These are phyloP conservation scores for Bimastos eiseni DNA, from an alignment of 2,888 invertebrate genomes.

Conservation along the genomic window DNA sequence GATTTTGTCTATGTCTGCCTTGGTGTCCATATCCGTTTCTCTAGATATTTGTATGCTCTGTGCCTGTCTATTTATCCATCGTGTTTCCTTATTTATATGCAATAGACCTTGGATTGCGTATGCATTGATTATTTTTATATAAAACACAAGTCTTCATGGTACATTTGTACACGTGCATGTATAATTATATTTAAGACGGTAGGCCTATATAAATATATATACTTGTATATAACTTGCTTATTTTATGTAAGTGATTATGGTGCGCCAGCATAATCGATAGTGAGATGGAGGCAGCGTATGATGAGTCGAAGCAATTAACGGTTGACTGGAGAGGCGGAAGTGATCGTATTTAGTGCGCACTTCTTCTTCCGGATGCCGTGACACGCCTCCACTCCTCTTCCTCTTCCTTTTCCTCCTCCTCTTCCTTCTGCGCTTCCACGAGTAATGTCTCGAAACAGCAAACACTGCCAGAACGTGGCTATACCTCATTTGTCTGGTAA, in stretches of 20 bases:
- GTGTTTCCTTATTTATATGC: too few relatives aligned
- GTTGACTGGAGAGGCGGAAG: constrained; percentile 13
- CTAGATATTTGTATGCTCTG: background rate
- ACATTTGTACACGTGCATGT: background rate
- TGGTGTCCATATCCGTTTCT: background rate
- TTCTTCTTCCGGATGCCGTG: background rate
- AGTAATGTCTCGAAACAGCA: background rate
- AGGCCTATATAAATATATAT: background rate
- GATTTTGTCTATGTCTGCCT: background rate
- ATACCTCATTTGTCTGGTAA: background rate
- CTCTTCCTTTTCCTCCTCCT: background rate
- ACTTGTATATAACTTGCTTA: background rate
- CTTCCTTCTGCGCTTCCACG: background rate
- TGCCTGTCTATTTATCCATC: background rate
- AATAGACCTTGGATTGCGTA: too few relatives aligned
- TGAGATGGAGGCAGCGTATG: background rate
- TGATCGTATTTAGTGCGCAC: constrained; percentile 13
- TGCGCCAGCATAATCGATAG: background rate
- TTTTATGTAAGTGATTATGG: background rate
- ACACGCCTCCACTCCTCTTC: background rate
- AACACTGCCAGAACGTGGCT: background rate
- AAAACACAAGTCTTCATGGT: too few relatives aligned
- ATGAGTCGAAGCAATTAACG: constrained; percentile 13
- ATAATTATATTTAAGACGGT: background rate
- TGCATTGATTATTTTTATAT: too few relatives aligned